Evolutionary conservation across 2,797 vertebrate genomes (phyloP).

Genomic region (Heterohyrax brucei): DNA sequence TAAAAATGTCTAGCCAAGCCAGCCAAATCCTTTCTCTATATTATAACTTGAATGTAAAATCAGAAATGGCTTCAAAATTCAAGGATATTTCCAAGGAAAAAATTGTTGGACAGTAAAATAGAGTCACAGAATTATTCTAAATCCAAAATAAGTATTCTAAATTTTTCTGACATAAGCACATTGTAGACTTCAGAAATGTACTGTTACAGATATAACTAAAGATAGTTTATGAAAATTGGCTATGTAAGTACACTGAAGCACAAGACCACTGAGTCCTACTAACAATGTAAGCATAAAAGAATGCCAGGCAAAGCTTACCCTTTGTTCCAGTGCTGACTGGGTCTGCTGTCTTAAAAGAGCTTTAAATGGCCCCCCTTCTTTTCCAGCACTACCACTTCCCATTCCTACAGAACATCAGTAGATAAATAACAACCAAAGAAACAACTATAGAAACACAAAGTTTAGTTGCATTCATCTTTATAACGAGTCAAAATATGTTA

Average conservation of each 20-base stretch:
- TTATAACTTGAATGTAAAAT: conserved; percentile 49
- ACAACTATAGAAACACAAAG: conserved; percentile 71
- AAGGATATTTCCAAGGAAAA: conserved; percentile 55
- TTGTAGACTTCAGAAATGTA: conserved; percentile 42
- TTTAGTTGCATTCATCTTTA: conserved; percentile 54
- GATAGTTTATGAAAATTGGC: not conserved
- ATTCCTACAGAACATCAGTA: conserved; percentile 94
- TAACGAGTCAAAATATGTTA: conserved; percentile 58
- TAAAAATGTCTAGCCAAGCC: conserved; percentile 53
- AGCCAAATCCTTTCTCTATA: conserved; percentile 54
- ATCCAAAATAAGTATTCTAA: conserved; percentile 55
- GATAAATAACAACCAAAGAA: conserved; percentile 85
- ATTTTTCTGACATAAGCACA: conserved; percentile 48
- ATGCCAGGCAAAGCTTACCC: conserved; percentile 92
- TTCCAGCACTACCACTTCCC: conserved; percentile 98
- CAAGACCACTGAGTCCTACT: not conserved
- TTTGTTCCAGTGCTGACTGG: conserved; percentile 97
- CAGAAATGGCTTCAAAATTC: conserved; percentile 38
- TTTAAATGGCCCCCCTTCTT: conserved; percentile 98
- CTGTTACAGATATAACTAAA: not conserved
- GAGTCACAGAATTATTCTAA: conserved; percentile 18
- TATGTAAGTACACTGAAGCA: not conserved
- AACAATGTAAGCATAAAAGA: conserved; percentile 24
- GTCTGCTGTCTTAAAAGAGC: conserved; percentile 98
- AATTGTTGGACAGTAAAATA: not conserved